Evolutionary conservation across 92 coral and sea anemone genomes (phyloP).

Genomic region (Meandrina meandrites): DNA sequence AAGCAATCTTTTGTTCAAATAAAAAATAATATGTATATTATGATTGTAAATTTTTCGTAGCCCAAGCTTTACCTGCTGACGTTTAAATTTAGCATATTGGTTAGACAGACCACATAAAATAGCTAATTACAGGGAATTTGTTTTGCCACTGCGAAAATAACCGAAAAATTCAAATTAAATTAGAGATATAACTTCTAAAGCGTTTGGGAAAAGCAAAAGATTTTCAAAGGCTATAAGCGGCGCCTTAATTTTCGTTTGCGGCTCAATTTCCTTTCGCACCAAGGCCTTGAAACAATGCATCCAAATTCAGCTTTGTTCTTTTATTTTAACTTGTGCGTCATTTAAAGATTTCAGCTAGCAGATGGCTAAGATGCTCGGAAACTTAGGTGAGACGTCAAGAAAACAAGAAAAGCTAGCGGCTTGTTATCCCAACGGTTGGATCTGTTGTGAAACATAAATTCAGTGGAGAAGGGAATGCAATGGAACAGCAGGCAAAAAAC

Average conservation of each 20-base stretch:
- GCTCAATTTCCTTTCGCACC: neutral
- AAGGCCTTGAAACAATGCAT: neutral
- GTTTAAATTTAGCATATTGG: too few species aligned
- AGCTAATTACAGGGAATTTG: too few species aligned
- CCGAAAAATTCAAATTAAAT: too few species aligned
- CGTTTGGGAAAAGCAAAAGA: too few species aligned
- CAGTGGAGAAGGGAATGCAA: neutral
- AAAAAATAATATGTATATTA: too few species aligned
- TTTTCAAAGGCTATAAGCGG: neutral
- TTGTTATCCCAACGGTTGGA: neutral
- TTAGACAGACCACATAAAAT: too few species aligned
- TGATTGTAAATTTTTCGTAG: too few species aligned
- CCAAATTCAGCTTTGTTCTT: neutral
- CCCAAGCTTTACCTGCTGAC: too few species aligned
- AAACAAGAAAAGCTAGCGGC: neutral
- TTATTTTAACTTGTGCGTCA: slow-evolving; percentile 1
- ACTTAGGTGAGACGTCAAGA: neutral
- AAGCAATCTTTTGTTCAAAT: too few species aligned
- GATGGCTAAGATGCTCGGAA: neutral
- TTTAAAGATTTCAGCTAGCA: neutral
- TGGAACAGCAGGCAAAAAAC: neutral
- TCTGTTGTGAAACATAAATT: too few species aligned
- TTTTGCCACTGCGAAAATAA: too few species aligned
- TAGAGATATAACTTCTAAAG: too few species aligned
- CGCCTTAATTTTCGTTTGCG: neutral